phyloP scores from a whole-genome alignment of 2,113 vertebrate genomes.

The Polyodon spathula region DNA sequence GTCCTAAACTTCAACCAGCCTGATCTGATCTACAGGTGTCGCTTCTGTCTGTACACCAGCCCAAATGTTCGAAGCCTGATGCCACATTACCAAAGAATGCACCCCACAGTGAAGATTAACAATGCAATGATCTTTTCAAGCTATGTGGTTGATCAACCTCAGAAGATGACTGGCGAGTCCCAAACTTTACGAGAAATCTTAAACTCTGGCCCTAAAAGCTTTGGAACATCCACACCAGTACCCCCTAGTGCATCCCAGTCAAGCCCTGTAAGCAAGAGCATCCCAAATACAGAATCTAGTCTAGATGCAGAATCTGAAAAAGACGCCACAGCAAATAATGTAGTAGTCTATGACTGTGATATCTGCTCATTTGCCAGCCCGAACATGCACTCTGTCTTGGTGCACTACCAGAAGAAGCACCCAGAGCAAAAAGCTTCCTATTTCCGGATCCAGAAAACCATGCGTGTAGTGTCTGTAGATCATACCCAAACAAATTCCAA shows the following conservation, averaged over 20 bases:
- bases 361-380: conserved; percentile 93
- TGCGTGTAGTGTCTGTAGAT: conserved; percentile 86
- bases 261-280: conserved; percentile 60
- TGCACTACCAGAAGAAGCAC: conserved; percentile 97
- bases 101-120: conserved; percentile 95
- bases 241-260: conserved; percentile 60
- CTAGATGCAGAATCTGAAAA: conserved; percentile 74
- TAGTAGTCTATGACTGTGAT: conserved; percentile 93
- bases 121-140: conserved; percentile 99
- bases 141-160: conserved; percentile 87
- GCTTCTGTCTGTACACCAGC: conserved; percentile 94
- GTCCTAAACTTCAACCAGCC: conserved; percentile 96
- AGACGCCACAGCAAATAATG: conserved; percentile 66
- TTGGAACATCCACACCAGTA: conserved; percentile 66
- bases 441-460: conserved; percentile 97
- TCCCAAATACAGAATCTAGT: conserved; percentile 62
- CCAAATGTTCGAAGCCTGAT: conserved; percentile 95
- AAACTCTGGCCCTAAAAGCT: conserved; percentile 88
- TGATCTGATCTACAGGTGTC: conserved; percentile 88
- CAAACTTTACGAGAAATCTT: conserved; percentile 92
- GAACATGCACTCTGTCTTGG: conserved; percentile 97
- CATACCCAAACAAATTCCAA: conserved; percentile 69
- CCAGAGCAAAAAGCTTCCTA: conserved; percentile 96
- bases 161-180: conserved; percentile 73
- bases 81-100: conserved; percentile 99